Conservation (phyloP, 2,888 invertebrate species). For the Pammene fasciana region DNA sequence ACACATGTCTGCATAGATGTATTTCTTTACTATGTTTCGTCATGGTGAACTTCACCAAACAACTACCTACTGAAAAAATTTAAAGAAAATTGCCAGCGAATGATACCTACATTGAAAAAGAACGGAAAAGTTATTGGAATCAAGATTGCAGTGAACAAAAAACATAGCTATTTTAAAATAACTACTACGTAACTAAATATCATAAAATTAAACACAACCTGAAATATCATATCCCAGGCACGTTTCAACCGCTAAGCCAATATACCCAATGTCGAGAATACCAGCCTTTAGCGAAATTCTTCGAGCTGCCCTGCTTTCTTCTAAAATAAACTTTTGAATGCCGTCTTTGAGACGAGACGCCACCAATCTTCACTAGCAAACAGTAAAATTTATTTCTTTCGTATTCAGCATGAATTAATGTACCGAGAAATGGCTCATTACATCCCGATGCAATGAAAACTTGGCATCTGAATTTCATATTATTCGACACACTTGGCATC, state of each 20-base stretch:
- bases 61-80: too few species aligned
- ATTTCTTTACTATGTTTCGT: too few species aligned
- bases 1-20: too few species aligned
- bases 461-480: slow-evolving; percentile 6
- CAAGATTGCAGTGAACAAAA: too few species aligned
- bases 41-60: too few species aligned
- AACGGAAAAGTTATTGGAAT: too few species aligned
- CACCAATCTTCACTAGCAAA: slow-evolving; percentile 18
- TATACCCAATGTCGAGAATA: slow-evolving; percentile 1
- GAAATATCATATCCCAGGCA: not conserved
- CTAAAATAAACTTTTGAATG: slow-evolving; percentile 28
- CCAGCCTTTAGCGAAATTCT: slow-evolving; percentile 6
- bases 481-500: slow-evolving; percentile 11
- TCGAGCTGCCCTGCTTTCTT: slow-evolving; percentile 15
- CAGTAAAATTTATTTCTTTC: slow-evolving; percentile 35
- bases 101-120: too few species aligned
- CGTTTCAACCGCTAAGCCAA: not conserved
- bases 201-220: not conserved
- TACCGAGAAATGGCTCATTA: slow-evolving; percentile 23
- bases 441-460: slow-evolving; percentile 13
- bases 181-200: too few species aligned
- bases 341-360: slow-evolving; percentile 9
- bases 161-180: too few species aligned
- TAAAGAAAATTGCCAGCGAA: too few species aligned
- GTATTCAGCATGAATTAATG: slow-evolving; percentile 29